Percentiles rank a stretch among this genome's conserved stretches.
phyloP scores from a whole-genome alignment of 2,797 vertebrate species.

The Darevskia nairensis region DNA sequence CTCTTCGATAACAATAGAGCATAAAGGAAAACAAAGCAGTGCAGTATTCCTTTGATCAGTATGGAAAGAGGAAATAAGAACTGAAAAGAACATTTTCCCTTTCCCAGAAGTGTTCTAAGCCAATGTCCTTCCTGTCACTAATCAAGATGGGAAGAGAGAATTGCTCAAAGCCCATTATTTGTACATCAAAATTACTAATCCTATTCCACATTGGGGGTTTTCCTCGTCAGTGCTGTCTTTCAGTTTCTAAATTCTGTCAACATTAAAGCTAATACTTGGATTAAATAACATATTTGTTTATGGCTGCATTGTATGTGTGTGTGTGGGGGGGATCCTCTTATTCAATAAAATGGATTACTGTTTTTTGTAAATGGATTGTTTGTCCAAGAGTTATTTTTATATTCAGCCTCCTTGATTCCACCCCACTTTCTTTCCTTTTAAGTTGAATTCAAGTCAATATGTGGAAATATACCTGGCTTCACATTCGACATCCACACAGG shows the following conservation, averaged over 20 bases:
- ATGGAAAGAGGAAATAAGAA: background rate
- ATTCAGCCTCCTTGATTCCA: no score
- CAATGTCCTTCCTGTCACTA: conserved; percentile 6
- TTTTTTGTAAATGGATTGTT: background rate
- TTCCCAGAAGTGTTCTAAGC: conserved; percentile 19
- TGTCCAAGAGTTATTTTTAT: background rate
- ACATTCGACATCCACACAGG: conserved; percentile 87
- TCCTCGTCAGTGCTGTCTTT: background rate
- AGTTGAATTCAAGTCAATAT: conserved; percentile 84
- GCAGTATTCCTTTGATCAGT: background rate
- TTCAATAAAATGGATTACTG: background rate
- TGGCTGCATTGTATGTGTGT: no score
- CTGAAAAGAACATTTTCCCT: background rate
- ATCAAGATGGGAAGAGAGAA: conserved; percentile 31
- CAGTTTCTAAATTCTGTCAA: background rate
- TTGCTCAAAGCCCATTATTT: background rate
- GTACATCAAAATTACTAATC: background rate
- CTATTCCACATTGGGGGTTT: background rate
- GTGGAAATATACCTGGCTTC: conserved; percentile 87
- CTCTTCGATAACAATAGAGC: background rate
- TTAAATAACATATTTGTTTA: background rate
- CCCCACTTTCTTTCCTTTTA: conserved; percentile 42
- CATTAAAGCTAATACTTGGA: background rate
- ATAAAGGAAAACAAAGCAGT: background rate
- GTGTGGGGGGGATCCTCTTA: background rate